These are phyloP conservation scores for Pterocles burchelli DNA, from an alignment of 2,113 vertebrate species.

Conservation along the genomic window DNA sequence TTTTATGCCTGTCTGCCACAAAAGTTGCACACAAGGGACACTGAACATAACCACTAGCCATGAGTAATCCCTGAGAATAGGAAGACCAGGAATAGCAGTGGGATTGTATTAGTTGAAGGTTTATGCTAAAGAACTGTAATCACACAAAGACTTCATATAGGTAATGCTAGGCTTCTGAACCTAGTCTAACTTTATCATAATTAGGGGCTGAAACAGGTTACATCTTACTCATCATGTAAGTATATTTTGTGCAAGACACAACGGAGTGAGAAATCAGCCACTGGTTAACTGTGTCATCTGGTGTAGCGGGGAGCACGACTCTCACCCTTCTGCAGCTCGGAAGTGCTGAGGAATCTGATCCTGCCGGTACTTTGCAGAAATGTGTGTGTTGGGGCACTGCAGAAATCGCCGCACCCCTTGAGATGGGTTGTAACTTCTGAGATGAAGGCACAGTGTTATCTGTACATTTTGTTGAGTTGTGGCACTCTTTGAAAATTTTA, in stretches of 20 bases:
- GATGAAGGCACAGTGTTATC: background rate
- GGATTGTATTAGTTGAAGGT: background rate
- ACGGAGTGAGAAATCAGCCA: background rate
- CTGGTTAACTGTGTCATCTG: background rate
- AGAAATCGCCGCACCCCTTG: background rate
- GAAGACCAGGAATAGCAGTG: background rate
- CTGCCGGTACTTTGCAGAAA: background rate
- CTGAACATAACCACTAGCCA: background rate
- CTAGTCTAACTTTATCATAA: background rate
- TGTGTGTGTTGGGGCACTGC: background rate
- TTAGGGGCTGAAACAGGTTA: background rate
- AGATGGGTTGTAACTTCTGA: background rate
- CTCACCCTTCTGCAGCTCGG: background rate
- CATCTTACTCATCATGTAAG: background rate
- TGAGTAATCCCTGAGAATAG: background rate
- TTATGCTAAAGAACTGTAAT: background rate
- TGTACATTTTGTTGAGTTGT: background rate
- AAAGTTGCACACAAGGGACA: background rate
- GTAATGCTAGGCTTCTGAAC: background rate
- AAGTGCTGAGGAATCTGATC: background rate
- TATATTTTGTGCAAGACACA: background rate
- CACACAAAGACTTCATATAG: background rate
- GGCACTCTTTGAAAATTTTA: background rate
- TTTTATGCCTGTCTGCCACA: background rate
- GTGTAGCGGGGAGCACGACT: fast-evolving